Percentiles rank a stretch among this genome's conserved stretches.
Conservation (phyloP, 1,140 invertebrate genomes). For the Orius insidiosus region DNA sequence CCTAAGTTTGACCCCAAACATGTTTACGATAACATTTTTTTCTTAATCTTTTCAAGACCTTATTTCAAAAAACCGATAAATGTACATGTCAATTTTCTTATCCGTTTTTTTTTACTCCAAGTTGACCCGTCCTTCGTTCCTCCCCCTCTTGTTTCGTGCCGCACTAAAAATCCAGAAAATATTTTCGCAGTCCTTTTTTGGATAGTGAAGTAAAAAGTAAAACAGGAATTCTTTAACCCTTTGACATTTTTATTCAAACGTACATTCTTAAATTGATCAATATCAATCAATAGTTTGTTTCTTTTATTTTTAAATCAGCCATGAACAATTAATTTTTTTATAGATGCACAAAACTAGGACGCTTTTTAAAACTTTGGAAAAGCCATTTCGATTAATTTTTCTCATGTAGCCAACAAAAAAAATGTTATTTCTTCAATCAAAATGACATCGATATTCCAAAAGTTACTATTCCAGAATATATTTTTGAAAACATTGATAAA, state of each 20-base stretch:
- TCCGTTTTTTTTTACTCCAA: too few relatives aligned
- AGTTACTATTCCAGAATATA: constrained; percentile 36
- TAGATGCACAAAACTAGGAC: constrained; percentile 1
- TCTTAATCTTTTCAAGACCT: too few relatives aligned
- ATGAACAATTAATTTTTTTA: not conserved
- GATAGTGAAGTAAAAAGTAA: too few relatives aligned
- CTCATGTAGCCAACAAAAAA: not conserved
- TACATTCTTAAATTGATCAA: constrained; percentile 4
- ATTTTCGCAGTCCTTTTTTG: too few relatives aligned
- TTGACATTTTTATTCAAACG: constrained; percentile 1
- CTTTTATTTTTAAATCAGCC: not conserved
- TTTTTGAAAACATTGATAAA: constrained; percentile 40
- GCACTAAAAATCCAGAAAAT: too few relatives aligned
- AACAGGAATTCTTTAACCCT: too few relatives aligned
- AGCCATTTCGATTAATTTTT: constrained; percentile 15
- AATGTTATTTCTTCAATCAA: constrained; percentile 24
- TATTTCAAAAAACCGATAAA: too few relatives aligned
- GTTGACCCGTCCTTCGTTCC: too few relatives aligned
- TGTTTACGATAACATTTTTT: too few relatives aligned
- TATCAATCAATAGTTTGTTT: not conserved
- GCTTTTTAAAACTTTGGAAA: not conserved
- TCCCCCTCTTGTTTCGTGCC: too few relatives aligned
- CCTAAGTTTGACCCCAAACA: too few relatives aligned
- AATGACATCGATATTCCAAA: constrained; percentile 32
- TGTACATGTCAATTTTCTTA: too few relatives aligned